phyloP scores from a whole-genome alignment of 2,797 vertebrate species.

The Rhinella marina region DNA sequence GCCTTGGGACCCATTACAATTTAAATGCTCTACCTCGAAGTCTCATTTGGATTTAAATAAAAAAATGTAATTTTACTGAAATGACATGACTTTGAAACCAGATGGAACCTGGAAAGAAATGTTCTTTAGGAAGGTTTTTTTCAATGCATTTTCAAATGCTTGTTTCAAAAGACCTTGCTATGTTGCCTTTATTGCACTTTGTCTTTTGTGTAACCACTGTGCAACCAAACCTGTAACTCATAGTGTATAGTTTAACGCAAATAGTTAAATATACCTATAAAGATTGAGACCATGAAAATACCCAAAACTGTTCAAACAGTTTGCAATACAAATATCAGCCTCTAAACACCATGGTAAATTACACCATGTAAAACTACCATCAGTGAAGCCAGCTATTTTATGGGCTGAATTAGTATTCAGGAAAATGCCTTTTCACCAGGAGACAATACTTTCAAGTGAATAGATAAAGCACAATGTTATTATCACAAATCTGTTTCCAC shows the following conservation, averaged over 20 bases:
- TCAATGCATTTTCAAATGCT: constrained; percentile 34
- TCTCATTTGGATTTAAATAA: constrained; percentile 58
- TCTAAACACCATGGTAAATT: background rate
- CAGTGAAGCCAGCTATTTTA: background rate
- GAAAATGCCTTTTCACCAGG: background rate
- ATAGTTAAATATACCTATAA: background rate
- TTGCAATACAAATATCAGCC: background rate
- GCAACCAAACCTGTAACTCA: background rate
- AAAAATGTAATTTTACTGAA: constrained; percentile 53
- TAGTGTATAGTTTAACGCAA: background rate
- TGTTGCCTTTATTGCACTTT: background rate
- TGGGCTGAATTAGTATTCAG: background rate
- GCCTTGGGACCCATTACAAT: constrained; percentile 35
- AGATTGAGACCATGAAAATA: background rate
- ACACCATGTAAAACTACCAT: background rate
- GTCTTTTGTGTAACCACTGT: background rate
- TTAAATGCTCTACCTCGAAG: background rate
- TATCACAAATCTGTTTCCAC: background rate
- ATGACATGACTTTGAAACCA: constrained; percentile 38
- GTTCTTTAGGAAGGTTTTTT: constrained; percentile 34
- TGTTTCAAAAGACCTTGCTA: constrained; percentile 4
- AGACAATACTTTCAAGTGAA: background rate
- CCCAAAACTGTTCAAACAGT: background rate
- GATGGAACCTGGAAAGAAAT: constrained; percentile 24
- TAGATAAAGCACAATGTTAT: background rate